These are phyloP conservation scores for Intellagama lesueurii DNA, from an alignment of 2,797 vertebrate genomes.

Conservation along the genomic window DNA sequence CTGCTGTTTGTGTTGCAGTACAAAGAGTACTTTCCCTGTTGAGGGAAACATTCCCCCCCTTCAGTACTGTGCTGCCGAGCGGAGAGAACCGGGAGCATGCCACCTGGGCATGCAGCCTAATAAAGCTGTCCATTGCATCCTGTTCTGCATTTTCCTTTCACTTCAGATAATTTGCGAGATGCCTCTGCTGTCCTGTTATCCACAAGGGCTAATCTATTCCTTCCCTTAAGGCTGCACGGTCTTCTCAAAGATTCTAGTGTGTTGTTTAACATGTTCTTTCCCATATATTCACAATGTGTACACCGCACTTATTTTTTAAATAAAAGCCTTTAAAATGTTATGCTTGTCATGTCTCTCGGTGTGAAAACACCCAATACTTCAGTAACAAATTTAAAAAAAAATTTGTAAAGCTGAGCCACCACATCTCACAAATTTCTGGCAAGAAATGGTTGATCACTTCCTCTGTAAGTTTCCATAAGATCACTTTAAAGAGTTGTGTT, in stretches of 20 bases:
- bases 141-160: slow-evolving; percentile 44
- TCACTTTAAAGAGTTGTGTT: neutral
- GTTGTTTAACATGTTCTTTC: slow-evolving; percentile 70
- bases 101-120: neutral
- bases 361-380: neutral
- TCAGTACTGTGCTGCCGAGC: slow-evolving; percentile 39
- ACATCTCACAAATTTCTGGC: neutral
- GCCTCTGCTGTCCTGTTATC: slow-evolving; percentile 60
- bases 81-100: slow-evolving; percentile 23
- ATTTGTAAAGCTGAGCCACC: neutral
- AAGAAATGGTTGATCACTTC: neutral
- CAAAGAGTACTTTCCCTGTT: slow-evolving; percentile 19
- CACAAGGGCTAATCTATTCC: slow-evolving; percentile 74
- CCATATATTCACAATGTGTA: slow-evolving; percentile 73
- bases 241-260: slow-evolving; percentile 65
- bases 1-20: neutral
- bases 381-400: neutral
- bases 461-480: neutral
- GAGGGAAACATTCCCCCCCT: slow-evolving; percentile 9
- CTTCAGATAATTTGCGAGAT: slow-evolving; percentile 61
- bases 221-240: slow-evolving; percentile 69
- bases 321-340: slow-evolving; percentile 78
- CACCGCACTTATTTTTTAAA: slow-evolving; percentile 78
- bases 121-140: neutral
- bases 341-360: neutral